Evolutionary conservation across 2,888 invertebrate species (phyloP).

Genomic region (Amphimallon solstitiale): DNA sequence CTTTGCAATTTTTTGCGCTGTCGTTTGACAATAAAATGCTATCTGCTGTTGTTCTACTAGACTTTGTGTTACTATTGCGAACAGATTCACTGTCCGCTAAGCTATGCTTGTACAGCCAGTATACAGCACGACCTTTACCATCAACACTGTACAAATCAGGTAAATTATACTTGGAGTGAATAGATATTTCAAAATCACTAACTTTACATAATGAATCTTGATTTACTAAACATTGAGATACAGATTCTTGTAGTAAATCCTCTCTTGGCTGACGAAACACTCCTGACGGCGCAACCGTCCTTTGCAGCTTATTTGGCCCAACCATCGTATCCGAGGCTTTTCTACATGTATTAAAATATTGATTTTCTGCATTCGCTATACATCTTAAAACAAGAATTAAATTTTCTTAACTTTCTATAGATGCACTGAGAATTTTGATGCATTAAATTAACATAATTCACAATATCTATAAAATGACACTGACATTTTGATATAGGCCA

Average conservation of each 20-base stretch:
- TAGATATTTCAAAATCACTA: slow-evolving; percentile 42
- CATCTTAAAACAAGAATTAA: not conserved
- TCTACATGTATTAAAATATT: no score
- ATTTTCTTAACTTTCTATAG: not conserved
- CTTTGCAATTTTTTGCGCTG: not conserved
- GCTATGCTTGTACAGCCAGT: slow-evolving; percentile 44
- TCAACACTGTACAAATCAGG: slow-evolving; percentile 28
- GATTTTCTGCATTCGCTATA: not conserved
- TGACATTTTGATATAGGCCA: not conserved
- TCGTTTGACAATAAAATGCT: no score
- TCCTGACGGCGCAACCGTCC: not conserved
- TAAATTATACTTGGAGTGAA: slow-evolving; percentile 33
- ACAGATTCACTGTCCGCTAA: slow-evolving; percentile 35
- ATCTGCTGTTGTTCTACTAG: no score
- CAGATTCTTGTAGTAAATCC: slow-evolving; percentile 37
- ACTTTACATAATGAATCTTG: slow-evolving; percentile 44
- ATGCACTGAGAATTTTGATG: slow-evolving; percentile 13
- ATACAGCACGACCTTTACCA: slow-evolving; percentile 37
- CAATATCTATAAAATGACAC: not conserved
- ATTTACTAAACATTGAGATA: slow-evolving; percentile 34
- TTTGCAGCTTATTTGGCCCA: not conserved
- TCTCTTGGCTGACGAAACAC: slow-evolving; percentile 42
- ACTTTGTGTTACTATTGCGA: not conserved
- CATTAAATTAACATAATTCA: slow-evolving; percentile 1
- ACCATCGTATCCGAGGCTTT: slow-evolving; percentile 9